Percentiles rank a stretch among this genome's conserved stretches.
Evolutionary conservation across 2,888 invertebrate genomes (phyloP).

Genomic region (Zonitis immaculata): DNA sequence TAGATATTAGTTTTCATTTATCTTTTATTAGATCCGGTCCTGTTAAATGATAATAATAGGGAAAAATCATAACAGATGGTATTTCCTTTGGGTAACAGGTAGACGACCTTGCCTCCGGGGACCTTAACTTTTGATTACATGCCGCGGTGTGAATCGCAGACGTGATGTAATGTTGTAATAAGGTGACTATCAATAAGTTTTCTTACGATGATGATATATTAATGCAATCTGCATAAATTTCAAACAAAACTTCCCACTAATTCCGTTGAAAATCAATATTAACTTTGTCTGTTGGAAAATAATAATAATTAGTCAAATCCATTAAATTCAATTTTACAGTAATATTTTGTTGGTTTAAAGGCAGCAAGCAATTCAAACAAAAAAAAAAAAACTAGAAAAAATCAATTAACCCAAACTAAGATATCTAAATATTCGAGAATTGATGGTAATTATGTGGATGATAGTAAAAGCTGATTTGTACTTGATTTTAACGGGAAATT

Average conservation of each 20-base stretch:
- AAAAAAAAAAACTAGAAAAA: too few species aligned
- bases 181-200: slow-evolving; percentile 22
- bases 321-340: too few species aligned
- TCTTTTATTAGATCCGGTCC: too few species aligned
- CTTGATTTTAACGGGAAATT: not conserved
- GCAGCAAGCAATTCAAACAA: too few species aligned
- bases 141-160: slow-evolving; percentile 21
- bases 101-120: slow-evolving; percentile 26
- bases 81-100: slow-evolving; percentile 24
- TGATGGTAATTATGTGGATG: too few species aligned
- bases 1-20: too few species aligned
- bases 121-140: slow-evolving; percentile 24
- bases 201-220: too few species aligned
- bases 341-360: too few species aligned
- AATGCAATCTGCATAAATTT: too few species aligned
- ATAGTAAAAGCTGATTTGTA: not conserved
- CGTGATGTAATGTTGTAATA: slow-evolving; percentile 23
- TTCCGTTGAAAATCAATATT: not conserved
- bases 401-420: not conserved
- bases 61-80: slow-evolving; percentile 22
- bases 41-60: not conserved
- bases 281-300: too few species aligned
- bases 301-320: not conserved
- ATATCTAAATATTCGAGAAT: not conserved
- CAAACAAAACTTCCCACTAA: too few species aligned